Base-by-base conservation (phyloP, 2,113 vertebrate genomes). In the Psammodynastes pulverulentus region DNA sequence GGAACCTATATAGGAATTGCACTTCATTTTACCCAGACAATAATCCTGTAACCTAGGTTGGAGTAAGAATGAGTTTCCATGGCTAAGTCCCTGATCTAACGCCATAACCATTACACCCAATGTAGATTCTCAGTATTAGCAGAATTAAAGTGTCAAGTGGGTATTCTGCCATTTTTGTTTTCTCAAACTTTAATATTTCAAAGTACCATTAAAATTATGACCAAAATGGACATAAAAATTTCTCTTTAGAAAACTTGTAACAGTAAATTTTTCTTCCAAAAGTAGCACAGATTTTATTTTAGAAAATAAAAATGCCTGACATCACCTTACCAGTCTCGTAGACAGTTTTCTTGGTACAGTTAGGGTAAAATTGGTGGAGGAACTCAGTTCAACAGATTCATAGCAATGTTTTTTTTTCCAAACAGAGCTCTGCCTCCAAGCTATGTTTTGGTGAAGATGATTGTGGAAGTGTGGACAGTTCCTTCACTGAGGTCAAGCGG, bases 371-470 rank as follows among this genome's bases (percentile, higher is more conserved):
- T 9, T 49, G 34, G 19, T 29, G 5, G 15, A 3, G n/a, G 10
- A 3, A 24, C 1, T 17, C 51, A 43, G 7, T 51, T 0, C 91
- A 91, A 24, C n/a, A 43, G 21, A 51, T 53, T 86, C 54, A 93
- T 85, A 46, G 8, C 17, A 72, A 0, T 21, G 53, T n/a, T 90
- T 94, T 94, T 94, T 98, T 95, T 94, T 91, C 97, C 97, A 96
- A 79, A 96, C 98, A 98, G 98, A 98, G 90, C 93, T 96, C 91
- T 94, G 93, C 96, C 93, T 96, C 97, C 96, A 96, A 97, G 96
- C 96, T 94, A 72, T 92, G 97, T 54, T 97, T 95, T 90, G 97
- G 95, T n/a, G 93, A 95, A 94, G 97, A 96, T 97, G 95, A 95
- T 8, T 13, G 23, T 95, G 96, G 95, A 88, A 96, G 98, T 93